These are phyloP conservation scores for Mamestra brassicae DNA, from an alignment of 2,888 invertebrate genomes.

Conservation along the genomic window DNA sequence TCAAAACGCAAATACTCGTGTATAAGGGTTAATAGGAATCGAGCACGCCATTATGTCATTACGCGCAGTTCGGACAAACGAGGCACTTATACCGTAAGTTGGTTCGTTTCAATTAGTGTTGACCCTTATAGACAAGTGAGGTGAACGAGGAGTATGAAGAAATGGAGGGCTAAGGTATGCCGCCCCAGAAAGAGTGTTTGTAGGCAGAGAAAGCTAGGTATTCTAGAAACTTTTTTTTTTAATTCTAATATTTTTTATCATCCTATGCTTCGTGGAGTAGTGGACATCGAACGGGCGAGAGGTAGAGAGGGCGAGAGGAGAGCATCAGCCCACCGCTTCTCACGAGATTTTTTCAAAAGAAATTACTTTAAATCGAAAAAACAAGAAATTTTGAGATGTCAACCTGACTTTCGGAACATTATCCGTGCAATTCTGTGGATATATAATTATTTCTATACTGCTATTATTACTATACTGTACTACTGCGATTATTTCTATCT, in stretches of 20 bases:
- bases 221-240: neutral
- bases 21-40: slow-evolving; percentile 62
- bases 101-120: slow-evolving; percentile 63
- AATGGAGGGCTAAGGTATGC: slow-evolving; percentile 11
- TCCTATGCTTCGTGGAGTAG: no score
- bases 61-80: slow-evolving; percentile 63
- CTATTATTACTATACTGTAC: neutral
- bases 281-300: no score
- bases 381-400: no score
- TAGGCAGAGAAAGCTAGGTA: neutral
- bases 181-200: no score
- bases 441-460: neutral
- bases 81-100: slow-evolving; percentile 56
- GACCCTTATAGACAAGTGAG: slow-evolving; percentile 34
- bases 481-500: neutral
- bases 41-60: slow-evolving; percentile 72
- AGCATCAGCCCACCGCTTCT: no score
- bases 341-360: no score
- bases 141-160: slow-evolving; percentile 12
- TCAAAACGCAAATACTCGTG: slow-evolving; percentile 28
- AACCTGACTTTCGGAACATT: no score
- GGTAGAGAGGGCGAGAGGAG: no score
- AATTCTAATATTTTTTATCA: neutral
- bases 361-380: no score
- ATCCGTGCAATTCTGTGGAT: no score